Conservation (phyloP, 1,140 invertebrate genomes). For the Pantala flavescens region DNA sequence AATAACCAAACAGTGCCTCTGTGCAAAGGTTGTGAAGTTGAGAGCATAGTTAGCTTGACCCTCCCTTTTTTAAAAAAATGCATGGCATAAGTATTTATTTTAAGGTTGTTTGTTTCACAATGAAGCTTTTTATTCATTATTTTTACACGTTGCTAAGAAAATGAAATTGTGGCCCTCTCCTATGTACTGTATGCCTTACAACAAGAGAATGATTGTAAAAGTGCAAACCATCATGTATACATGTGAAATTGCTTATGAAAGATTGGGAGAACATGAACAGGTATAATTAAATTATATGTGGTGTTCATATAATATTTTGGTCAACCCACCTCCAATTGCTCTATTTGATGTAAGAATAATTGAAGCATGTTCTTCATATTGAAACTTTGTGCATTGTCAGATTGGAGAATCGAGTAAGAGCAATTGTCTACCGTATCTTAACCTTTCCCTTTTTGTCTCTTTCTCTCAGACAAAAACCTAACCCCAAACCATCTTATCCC, state of each 20-base stretch:
- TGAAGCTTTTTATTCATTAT: slow-evolving; percentile 8
- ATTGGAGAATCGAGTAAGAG: neutral
- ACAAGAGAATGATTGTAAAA: neutral
- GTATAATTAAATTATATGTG: too few species aligned
- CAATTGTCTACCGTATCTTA: neutral
- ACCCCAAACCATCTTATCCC: neutral
- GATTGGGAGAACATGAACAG: too few species aligned
- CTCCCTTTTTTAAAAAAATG: neutral
- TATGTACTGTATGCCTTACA: neutral
- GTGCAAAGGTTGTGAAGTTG: slow-evolving; percentile 8
- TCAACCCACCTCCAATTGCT: too few species aligned
- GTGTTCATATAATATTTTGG: too few species aligned
- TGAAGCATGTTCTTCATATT: neutral
- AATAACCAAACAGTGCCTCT: slow-evolving; percentile 5
- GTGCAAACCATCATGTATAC: too few species aligned
- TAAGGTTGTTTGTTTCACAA: slow-evolving; percentile 10
- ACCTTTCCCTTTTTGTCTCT: neutral
- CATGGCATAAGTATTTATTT: slow-evolving; percentile 7
- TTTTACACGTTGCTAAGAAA: slow-evolving; percentile 6
- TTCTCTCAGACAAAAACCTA: neutral
- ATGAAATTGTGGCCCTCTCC: neutral
- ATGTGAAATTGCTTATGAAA: too few species aligned
- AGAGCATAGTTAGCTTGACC: slow-evolving; percentile 9
- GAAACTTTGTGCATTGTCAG: too few species aligned
- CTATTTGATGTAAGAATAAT: too few species aligned